phyloP scores from a whole-genome alignment of 2,797 vertebrate genomes.

The Pagetopsis macropterus region DNA sequence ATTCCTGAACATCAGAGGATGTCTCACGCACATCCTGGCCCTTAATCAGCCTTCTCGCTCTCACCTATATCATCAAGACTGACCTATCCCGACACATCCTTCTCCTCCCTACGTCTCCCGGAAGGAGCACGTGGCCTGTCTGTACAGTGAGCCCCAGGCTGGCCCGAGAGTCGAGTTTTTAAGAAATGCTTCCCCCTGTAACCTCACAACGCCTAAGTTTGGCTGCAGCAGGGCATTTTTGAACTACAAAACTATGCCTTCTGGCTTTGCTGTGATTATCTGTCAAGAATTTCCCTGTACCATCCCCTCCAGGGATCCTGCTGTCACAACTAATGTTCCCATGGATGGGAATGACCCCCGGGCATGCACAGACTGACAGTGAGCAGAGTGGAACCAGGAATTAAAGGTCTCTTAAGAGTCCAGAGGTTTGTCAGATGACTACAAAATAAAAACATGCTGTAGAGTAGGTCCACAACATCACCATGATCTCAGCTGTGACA shows the following conservation, averaged over 20 bases:
- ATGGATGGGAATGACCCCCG: conserved; percentile 70
- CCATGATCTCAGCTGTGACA: conserved; percentile 62
- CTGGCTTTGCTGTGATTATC: conserved; percentile 28
- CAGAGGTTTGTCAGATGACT: conserved; percentile 62
- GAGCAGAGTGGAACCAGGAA: conserved; percentile 67
- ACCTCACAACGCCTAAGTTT: conserved; percentile 33
- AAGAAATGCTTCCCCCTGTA: conserved; percentile 5
- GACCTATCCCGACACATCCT: conserved; percentile 63
- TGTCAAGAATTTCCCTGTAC: conserved; percentile 49
- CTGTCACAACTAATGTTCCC: conserved; percentile 76
- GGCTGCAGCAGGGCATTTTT: conserved; percentile 23
- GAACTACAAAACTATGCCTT: conserved; percentile 41
- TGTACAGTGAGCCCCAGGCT: conserved; percentile 4
- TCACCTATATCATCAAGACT: conserved; percentile 70
- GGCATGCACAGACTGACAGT: conserved; percentile 73
- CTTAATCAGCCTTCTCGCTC: conserved; percentile 72
- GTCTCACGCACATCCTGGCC: conserved; percentile 80
- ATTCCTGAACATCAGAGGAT: conserved; percentile 83
- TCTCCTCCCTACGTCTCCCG: conserved; percentile 22
- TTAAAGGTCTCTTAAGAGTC: conserved; percentile 73
- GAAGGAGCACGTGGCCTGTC: conserved; percentile 16
- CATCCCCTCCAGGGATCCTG: conserved; percentile 45
- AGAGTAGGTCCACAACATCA: conserved; percentile 67
- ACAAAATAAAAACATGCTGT: conserved; percentile 67
- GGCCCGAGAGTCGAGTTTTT: conserved; percentile 6